Evolutionary conservation across 2,888 invertebrate genomes (phyloP).

Genomic region (Podotricha telesiphe): DNA sequence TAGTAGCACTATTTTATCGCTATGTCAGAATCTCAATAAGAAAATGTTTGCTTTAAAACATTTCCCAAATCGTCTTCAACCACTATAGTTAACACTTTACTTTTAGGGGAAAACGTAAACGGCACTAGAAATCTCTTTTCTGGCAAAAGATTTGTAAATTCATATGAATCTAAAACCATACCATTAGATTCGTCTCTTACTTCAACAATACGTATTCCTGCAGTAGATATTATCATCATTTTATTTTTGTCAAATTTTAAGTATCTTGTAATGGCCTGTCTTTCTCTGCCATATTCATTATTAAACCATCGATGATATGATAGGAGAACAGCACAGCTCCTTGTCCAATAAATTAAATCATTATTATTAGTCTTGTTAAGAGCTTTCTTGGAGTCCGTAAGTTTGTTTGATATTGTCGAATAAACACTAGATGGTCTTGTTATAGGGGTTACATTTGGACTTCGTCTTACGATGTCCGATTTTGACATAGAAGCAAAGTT

Average conservation of each 20-base stretch:
- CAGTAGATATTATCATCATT: constrained; percentile 85
- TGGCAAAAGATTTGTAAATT: constrained; percentile 83
- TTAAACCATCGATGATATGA: constrained; percentile 86
- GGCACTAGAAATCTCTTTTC: constrained; percentile 84
- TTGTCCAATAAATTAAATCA: constrained; percentile 85
- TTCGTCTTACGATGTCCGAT: constrained; percentile 74
- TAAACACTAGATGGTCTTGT: constrained; percentile 79
- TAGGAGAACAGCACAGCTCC: constrained; percentile 86
- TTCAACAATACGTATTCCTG: constrained; percentile 87
- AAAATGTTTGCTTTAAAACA: constrained; percentile 86
- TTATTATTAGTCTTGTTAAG: constrained; percentile 70
- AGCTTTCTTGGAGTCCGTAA: constrained; percentile 75
- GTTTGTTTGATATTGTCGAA: constrained; percentile 75
- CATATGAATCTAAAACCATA: constrained; percentile 85
- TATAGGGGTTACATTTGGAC: constrained; percentile 80
- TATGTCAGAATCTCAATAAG: constrained; percentile 72
- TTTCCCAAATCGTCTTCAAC: constrained; percentile 88
- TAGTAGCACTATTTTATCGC: constrained; percentile 14
- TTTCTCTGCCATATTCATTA: constrained; percentile 80
- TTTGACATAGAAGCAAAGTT: constrained; percentile 79
- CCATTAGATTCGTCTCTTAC: constrained; percentile 85
- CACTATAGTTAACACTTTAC: constrained; percentile 82
- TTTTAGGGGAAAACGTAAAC: constrained; percentile 77
- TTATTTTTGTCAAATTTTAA: constrained; percentile 82
- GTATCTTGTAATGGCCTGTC: constrained; percentile 80